phyloP scores from a whole-genome alignment of 2,888 invertebrate species.

The Campoletis raptor region DNA sequence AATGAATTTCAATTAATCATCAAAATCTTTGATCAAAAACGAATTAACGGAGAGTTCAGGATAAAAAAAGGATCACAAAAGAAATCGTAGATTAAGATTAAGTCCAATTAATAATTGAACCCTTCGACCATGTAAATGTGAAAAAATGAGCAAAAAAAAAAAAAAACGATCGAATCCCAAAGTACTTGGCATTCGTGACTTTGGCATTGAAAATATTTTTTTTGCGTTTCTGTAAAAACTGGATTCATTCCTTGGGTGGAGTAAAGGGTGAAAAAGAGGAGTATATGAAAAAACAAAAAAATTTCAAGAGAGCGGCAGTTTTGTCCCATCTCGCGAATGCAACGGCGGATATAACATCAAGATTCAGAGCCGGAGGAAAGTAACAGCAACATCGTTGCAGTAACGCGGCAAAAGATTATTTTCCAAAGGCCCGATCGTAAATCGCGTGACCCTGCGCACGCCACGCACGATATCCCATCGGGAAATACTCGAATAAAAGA shows the following conservation, averaged over 20 bases:
- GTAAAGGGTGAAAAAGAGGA: neutral
- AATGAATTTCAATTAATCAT: too few species aligned
- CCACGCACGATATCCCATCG: conserved; percentile 69
- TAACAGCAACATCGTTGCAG: conserved; percentile 37
- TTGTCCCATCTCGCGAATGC: conserved; percentile 11
- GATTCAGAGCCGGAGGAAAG: conserved; percentile 27
- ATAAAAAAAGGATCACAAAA: neutral
- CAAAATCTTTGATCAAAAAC: too few species aligned
- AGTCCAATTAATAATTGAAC: neutral
- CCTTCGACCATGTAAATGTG: too few species aligned
- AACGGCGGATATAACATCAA: conserved; percentile 12
- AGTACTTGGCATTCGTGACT: neutral
- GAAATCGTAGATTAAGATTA: neutral
- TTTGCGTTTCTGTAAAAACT: neutral
- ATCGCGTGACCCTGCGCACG: conserved; percentile 70
- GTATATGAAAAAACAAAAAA: neutral
- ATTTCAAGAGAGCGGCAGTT: neutral
- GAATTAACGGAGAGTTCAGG: too few species aligned
- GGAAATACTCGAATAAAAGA: conserved; percentile 52
- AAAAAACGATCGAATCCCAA: neutral
- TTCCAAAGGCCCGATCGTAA: conserved; percentile 70
- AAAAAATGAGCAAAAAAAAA: too few species aligned
- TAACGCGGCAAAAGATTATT: conserved; percentile 62
- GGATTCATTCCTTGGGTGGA: neutral
- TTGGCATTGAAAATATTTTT: neutral